Base-by-base conservation (phyloP, 2,113 vertebrate genomes). In the Riparia riparia region DNA sequence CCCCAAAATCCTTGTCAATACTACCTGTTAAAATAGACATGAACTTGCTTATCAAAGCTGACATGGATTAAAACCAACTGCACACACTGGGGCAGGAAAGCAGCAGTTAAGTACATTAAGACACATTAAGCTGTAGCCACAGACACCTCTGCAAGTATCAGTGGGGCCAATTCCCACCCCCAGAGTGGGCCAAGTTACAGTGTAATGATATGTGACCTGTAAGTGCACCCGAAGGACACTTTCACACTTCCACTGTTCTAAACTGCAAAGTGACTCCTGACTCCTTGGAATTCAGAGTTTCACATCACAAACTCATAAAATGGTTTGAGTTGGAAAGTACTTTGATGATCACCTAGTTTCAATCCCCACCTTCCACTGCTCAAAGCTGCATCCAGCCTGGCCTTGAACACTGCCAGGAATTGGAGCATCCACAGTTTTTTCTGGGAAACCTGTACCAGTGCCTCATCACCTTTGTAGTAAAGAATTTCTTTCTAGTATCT, bases 131-230 rank as follows among this genome's bases (percentile, higher is more conserved):
- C 60, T 74, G 6, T 0, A 77, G 66, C 61, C 74, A 66, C 26
- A 49, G 57, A 37, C 37, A 63, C 6, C 22, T 49, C 49, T 50
- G 9, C 14, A 34, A 17, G 12, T 12, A 64, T 25, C 22, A 6
- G 12, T 7, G 45, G 4, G n/a, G 18, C 14, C 57, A 6, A 0
- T 15, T 65, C 65, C 51, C 4, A 2, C 3, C 17, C 21, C 2
- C n/a, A 14, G n/a, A 77, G 37, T 12, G 25, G 14, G 57, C 45
- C 1, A 9, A 61, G 29, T 2, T 58, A 24, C 21, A 19, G 9
- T 0, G 4, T 8, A 53, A 2, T 15, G 10, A 7, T 22, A 6
- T 1, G 1, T 12, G 10, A 90, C 1, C 1, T 26, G 7, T 9
- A 31, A 21, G 7, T 15, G 12, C 39, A 57, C 25, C 29, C 14